These are phyloP conservation scores for Drosophila phalerata DNA, from an alignment of 2,888 invertebrate genomes.

Conservation along the genomic window DNA sequence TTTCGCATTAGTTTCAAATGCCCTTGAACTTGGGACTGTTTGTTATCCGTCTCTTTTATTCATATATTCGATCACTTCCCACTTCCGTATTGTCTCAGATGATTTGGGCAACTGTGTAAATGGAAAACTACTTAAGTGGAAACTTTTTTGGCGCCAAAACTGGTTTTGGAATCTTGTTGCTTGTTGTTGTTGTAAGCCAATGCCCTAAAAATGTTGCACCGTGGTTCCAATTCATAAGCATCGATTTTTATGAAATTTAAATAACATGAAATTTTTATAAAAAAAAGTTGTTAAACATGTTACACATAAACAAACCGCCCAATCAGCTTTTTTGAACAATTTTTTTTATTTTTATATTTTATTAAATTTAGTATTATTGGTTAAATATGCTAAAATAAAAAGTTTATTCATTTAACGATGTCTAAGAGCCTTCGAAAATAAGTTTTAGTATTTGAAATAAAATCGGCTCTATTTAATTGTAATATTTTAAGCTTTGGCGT, in stretches of 20 bases:
- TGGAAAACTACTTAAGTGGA: slow-evolving; percentile 48
- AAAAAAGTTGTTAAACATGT: neutral
- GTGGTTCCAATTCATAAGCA: slow-evolving; percentile 12
- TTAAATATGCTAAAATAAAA: neutral
- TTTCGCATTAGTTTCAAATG: slow-evolving; percentile 32
- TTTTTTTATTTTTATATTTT: neutral
- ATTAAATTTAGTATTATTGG: neutral
- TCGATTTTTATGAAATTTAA: neutral
- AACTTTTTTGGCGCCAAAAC: slow-evolving; percentile 38
- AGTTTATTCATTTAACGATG: too few relatives aligned
- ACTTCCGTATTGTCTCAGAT: slow-evolving; percentile 41
- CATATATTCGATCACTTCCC: slow-evolving; percentile 31
- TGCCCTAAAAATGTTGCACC: slow-evolving; percentile 43
- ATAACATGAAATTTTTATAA: neutral
- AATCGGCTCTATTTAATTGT: too few relatives aligned
- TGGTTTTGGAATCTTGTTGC: neutral
- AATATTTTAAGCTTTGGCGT: too few relatives aligned
- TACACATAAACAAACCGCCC: neutral
- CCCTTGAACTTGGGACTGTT: slow-evolving; percentile 54
- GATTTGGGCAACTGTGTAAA: slow-evolving; percentile 21
- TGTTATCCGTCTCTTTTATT: slow-evolving; percentile 7
- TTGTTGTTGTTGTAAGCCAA: slow-evolving; percentile 44
- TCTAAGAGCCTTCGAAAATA: too few relatives aligned
- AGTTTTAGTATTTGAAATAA: too few relatives aligned
- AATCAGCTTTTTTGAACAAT: neutral